Percentiles rank a stretch among this genome's conserved stretches.
Evolutionary conservation across 2,113 vertebrate genomes (phyloP).

Genomic region (Calonectris borealis): DNA sequence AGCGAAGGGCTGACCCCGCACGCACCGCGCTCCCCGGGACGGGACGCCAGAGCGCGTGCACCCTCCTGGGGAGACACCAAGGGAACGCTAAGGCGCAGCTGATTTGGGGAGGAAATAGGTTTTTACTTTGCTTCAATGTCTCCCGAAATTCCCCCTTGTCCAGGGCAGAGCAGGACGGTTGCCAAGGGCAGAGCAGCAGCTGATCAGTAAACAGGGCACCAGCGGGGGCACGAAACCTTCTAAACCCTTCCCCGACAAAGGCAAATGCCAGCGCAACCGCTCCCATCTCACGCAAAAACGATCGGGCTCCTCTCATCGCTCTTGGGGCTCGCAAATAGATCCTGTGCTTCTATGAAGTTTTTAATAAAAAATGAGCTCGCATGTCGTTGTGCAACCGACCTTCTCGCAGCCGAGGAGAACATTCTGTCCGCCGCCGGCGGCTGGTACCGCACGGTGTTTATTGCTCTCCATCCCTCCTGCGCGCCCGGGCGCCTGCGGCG

Average conservation of each 20-base stretch:
- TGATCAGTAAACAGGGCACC: background rate
- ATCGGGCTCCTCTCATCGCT: accelerated
- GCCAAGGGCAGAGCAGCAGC: background rate
- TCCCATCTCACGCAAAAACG: accelerated
- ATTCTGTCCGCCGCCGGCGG: background rate
- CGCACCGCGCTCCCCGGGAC: accelerated
- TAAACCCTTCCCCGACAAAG: background rate
- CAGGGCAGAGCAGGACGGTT: background rate
- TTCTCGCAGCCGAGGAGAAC: background rate
- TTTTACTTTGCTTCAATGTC: background rate
- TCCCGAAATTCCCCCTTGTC: background rate
- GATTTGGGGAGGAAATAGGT: background rate
- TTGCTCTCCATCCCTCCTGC: background rate
- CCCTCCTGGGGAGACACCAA: background rate
- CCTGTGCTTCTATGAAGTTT: background rate
- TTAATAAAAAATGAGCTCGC: background rate
- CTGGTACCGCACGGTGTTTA: accelerated
- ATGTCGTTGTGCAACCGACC: background rate
- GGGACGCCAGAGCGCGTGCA: accelerated
- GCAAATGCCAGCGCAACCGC: accelerated
- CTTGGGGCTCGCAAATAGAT: accelerated
- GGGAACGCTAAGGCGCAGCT: background rate
- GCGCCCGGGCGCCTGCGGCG: accelerated
- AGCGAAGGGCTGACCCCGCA: background rate
- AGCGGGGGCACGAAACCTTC: background rate